Percentiles rank a stretch among this genome's conserved stretches.
Conservation (phyloP, 2,113 vertebrate species). For the Pseudopipra pipra region DNA sequence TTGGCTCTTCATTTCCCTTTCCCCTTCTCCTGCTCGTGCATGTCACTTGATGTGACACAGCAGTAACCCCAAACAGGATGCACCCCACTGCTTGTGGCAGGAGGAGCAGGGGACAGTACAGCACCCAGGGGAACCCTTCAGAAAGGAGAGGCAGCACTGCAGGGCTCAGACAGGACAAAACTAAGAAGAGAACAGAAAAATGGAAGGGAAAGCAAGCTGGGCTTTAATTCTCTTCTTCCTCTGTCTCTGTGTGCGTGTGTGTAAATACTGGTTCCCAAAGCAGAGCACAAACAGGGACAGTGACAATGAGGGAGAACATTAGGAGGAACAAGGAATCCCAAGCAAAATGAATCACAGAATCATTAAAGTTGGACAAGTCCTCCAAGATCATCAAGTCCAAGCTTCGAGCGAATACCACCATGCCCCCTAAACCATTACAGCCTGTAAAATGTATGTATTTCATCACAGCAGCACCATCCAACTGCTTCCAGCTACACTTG, state of each 20-base stretch:
- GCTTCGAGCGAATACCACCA: background rate
- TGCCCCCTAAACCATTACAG: background rate
- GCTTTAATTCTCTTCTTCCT: background rate
- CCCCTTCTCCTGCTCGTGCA: background rate
- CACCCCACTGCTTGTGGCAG: background rate
- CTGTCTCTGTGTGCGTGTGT: accelerated
- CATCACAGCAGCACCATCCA: background rate
- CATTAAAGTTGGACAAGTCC: background rate
- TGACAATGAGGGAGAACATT: background rate
- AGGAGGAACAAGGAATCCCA: background rate
- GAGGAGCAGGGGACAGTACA: background rate
- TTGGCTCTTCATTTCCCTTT: background rate
- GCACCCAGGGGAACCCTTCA: background rate
- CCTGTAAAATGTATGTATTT: accelerated
- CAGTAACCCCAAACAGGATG: constrained; percentile 28
- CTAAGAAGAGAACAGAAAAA: background rate
- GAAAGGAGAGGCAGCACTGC: background rate
- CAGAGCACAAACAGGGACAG: background rate
- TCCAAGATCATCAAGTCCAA: background rate
- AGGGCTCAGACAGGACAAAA: background rate
- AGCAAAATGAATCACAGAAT: background rate
- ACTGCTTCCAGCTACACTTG: background rate
- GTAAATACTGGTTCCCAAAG: background rate
- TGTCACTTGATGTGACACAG: background rate
- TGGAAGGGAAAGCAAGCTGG: background rate